Evolutionary conservation across 2,113 vertebrate species (phyloP).

Genomic region (Tetrax tetrax): DNA sequence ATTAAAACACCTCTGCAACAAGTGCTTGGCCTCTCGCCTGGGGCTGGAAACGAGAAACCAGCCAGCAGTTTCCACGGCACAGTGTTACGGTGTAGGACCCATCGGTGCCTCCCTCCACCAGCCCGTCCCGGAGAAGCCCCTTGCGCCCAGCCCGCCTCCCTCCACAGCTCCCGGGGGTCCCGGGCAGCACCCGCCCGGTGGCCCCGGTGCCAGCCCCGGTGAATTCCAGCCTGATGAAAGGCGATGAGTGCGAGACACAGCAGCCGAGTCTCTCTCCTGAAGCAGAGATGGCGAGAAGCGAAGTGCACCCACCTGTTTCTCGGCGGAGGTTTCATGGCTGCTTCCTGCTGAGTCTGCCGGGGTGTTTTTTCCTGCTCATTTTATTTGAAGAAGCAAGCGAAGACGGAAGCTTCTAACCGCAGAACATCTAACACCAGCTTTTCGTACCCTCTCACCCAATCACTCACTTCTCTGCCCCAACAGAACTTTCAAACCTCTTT

Average conservation of each 20-base stretch:
- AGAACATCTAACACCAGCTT: background rate
- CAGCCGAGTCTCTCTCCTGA: background rate
- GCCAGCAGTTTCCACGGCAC: fast-evolving
- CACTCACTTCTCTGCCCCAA: background rate
- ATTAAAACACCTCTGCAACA: background rate
- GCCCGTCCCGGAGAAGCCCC: background rate
- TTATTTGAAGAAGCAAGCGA: background rate
- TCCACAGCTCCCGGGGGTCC: background rate
- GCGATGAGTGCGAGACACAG: background rate
- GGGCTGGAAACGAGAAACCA: background rate
- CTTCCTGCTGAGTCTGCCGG: slow-evolving; percentile 19
- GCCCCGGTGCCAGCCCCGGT: background rate
- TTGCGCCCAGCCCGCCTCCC: background rate
- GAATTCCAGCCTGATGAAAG: background rate
- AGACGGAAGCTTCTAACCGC: slow-evolving; percentile 48
- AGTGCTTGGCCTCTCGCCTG: background rate
- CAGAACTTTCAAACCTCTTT: background rate
- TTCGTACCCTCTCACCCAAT: background rate
- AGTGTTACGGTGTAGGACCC: fast-evolving
- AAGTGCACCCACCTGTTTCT: slow-evolving; percentile 66
- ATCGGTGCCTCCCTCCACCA: background rate
- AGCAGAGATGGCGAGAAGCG: background rate
- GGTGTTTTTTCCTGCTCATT: slow-evolving; percentile 29
- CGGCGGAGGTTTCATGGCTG: slow-evolving; percentile 32
- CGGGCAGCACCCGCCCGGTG: background rate